Evolutionary conservation across 2,888 invertebrate species (phyloP).

Genomic region (Apeira syringaria): DNA sequence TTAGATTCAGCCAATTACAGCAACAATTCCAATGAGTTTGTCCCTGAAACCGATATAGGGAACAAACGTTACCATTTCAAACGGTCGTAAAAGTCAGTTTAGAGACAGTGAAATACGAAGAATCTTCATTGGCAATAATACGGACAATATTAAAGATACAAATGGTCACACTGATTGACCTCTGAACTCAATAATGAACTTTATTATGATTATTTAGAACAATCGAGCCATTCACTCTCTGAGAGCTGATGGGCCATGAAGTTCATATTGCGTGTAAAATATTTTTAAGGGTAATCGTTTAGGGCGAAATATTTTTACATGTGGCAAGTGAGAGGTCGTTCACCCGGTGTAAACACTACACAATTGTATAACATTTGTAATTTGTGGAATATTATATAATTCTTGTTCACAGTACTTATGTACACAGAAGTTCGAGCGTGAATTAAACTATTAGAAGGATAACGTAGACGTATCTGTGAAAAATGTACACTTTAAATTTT

Average conservation of each 20-base stretch:
- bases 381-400: too few species aligned
- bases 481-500: too few species aligned
- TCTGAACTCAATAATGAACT: slow-evolving; percentile 32
- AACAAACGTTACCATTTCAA: slow-evolving; percentile 17
- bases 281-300: neutral
- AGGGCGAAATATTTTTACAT: too few species aligned
- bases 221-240: slow-evolving; percentile 19
- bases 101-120: slow-evolving; percentile 45
- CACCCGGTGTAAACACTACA: too few species aligned
- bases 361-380: too few species aligned
- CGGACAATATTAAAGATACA: slow-evolving; percentile 33
- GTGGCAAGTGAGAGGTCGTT: too few species aligned
- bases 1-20: neutral
- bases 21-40: slow-evolving; percentile 8
- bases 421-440: too few species aligned
- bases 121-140: slow-evolving; percentile 38
- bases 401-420: too few species aligned
- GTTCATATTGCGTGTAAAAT: slow-evolving; percentile 1
- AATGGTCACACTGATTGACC: slow-evolving; percentile 35
- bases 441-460: too few species aligned
- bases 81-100: slow-evolving; percentile 41
- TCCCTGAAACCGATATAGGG: slow-evolving; percentile 13
- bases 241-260: slow-evolving; percentile 1
- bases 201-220: slow-evolving; percentile 29
- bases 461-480: too few species aligned